Evolutionary conservation across 2,797 vertebrate genomes (phyloP).

Genomic region (Alouatta caraya): DNA sequence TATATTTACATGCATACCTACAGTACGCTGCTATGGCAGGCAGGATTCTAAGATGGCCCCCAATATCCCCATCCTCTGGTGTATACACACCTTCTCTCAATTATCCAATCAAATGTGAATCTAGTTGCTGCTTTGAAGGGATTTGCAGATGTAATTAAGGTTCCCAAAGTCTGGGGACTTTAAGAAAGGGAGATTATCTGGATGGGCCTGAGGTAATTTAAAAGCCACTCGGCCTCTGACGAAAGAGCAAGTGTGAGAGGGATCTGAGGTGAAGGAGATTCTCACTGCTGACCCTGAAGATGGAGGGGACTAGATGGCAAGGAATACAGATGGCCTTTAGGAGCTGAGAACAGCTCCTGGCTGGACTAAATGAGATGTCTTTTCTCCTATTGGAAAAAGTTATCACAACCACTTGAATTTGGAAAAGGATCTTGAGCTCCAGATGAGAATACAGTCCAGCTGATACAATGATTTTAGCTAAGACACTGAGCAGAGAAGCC

Average conservation of each 20-base stretch:
- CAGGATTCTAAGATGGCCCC: background rate
- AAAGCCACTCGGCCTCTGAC: background rate
- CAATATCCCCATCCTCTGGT: too few species aligned
- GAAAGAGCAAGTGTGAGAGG: background rate
- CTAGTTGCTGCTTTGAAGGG: background rate
- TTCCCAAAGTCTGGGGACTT: background rate
- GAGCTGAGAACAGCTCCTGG: background rate
- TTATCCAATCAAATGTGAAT: background rate
- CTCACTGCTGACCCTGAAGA: background rate
- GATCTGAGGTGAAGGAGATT: background rate
- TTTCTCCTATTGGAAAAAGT: background rate
- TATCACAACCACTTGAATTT: background rate
- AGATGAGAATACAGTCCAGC: too few species aligned
- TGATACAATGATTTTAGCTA: background rate
- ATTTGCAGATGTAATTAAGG: background rate
- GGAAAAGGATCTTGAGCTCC: background rate
- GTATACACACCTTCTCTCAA: background rate
- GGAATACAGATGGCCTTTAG: too few species aligned
- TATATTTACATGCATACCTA: too few species aligned
- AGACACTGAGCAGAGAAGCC: background rate
- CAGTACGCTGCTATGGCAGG: background rate
- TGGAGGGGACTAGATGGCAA: accelerated
- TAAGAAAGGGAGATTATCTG: background rate
- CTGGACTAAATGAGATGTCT: background rate
- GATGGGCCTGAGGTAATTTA: background rate